These are phyloP conservation scores for Daphoenositta chrysoptera DNA, from an alignment of 2,113 vertebrate species.

Conservation along the genomic window DNA sequence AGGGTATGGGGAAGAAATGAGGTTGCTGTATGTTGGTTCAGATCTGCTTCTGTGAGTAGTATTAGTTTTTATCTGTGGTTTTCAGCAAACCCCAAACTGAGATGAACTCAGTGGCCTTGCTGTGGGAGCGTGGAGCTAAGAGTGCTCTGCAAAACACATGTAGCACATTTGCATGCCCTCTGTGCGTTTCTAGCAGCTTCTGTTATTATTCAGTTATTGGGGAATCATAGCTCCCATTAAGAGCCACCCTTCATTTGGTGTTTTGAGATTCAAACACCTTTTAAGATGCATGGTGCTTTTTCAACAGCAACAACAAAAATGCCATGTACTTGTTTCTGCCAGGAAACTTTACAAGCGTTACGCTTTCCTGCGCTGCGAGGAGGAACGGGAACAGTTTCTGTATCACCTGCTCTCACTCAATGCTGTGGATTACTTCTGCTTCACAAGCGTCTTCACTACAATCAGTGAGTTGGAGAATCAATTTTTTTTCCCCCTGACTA, in stretches of 20 bases:
- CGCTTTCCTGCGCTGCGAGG: constrained; percentile 93
- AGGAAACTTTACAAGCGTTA: constrained; percentile 97
- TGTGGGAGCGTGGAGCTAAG: fast-evolving
- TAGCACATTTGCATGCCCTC: neutral
- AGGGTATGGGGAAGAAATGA: neutral
- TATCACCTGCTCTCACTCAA: constrained; percentile 97
- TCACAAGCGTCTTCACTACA: constrained; percentile 93
- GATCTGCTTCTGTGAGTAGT: neutral
- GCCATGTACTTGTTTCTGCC: neutral
- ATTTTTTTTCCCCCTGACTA: neutral
- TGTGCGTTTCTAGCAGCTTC: neutral
- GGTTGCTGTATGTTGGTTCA: neutral
- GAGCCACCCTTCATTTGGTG: neutral
- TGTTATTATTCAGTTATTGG: neutral
- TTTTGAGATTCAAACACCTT: neutral
- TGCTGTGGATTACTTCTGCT: constrained; percentile 97
- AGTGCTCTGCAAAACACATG: neutral
- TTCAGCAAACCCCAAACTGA: neutral
- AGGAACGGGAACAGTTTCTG: constrained; percentile 95
- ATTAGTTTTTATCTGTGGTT: neutral
- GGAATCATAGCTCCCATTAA: neutral
- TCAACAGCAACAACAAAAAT: neutral
- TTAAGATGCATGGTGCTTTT: neutral
- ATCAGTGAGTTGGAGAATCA: constrained; percentile 78
- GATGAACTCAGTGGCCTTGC: neutral